Evolutionary conservation across 2,113 vertebrate genomes (phyloP), one percentile per base, ranked within the genome.

Genomic region (Acanthochromis polyacanthus): DNA sequence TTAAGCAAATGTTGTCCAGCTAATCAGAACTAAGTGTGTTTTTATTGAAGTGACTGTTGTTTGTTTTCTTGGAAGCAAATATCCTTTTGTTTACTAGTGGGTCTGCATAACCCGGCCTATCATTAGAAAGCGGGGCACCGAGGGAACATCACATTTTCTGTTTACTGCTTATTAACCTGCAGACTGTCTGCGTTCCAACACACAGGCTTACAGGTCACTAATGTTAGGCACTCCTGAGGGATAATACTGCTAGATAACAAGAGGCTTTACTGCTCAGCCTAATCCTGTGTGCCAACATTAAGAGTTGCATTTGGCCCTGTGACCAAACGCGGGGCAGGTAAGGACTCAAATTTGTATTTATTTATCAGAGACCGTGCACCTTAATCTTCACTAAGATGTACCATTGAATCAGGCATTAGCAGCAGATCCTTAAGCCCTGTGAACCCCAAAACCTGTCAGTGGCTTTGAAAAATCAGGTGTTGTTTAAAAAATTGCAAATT

Each of bases 271-370:
- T 52, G 66, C 74, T 78, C 83, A 75, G 50, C 12, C 8, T 88
- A 83, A 88, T 88, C 81, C 84, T 79, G 90, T 83, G 81, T 66
- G 52, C 82, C 80, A 79, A 91, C 86, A 87, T 57, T 61, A 71
- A 77, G 64, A 70, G 63, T 45, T 64, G 71, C 77, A 61, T 70
- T 81, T 80, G 67, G 80, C 71, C 60, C 7, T 36, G 32, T 36
- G 32, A 7, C 32, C 32, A 36, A 36, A 36, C 7, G 7, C 32
- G 10, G 32, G 32, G 32, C 32, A 36, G 32, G 32, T 36, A 36
- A 36, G 32, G 32, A 36, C 32, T 36, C 32, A 36, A 2, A 36
- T 36, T 36, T 14, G 12, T 43, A 8, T 43, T 43, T 43, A 43
- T 43, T 43, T 14, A 43, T 15, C 14, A 4, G 8, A 12, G 40